Percentiles rank a stretch among this genome's conserved stretches.
Conservation (phyloP, 2,113 vertebrate species). For the Alethe diademata region DNA sequence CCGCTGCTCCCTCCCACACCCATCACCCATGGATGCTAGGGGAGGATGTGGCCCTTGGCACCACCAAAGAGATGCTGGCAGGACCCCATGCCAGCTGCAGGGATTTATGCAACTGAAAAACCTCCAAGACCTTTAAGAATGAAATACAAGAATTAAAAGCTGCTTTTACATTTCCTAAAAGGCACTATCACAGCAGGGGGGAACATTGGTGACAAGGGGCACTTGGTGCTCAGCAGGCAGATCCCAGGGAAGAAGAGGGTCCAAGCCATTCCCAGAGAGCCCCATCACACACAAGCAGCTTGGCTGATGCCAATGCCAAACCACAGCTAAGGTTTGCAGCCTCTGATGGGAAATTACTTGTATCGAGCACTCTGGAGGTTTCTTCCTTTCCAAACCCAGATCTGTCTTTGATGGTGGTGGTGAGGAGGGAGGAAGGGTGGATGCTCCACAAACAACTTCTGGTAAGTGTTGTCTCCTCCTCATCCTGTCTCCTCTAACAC, state of each 20-base stretch:
- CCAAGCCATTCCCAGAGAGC: neutral
- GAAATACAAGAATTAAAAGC: neutral
- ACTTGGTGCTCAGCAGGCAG: neutral
- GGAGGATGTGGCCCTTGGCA: neutral
- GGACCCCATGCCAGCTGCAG: neutral
- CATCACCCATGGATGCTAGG: fast-evolving
- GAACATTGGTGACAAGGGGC: neutral
- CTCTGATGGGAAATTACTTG: constrained; percentile 38
- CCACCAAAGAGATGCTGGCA: fast-evolving
- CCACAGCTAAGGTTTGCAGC: constrained; percentile 29
- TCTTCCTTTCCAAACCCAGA: constrained; percentile 36
- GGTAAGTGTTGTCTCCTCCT: constrained; percentile 8
- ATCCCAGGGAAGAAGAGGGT: neutral
- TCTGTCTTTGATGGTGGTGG: neutral
- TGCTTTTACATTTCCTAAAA: neutral
- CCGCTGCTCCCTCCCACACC: fast-evolving
- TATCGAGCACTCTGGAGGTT: neutral
- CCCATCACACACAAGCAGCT: neutral
- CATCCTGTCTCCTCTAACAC: neutral
- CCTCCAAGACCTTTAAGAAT: neutral
- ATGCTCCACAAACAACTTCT: constrained; percentile 26
- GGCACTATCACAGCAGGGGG: fast-evolving
- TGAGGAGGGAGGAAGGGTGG: neutral
- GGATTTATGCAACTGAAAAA: neutral
- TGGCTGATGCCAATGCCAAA: constrained; percentile 9